These are phyloP conservation scores for Bombylius major DNA, from an alignment of 2,888 invertebrate genomes.

Conservation along the genomic window DNA sequence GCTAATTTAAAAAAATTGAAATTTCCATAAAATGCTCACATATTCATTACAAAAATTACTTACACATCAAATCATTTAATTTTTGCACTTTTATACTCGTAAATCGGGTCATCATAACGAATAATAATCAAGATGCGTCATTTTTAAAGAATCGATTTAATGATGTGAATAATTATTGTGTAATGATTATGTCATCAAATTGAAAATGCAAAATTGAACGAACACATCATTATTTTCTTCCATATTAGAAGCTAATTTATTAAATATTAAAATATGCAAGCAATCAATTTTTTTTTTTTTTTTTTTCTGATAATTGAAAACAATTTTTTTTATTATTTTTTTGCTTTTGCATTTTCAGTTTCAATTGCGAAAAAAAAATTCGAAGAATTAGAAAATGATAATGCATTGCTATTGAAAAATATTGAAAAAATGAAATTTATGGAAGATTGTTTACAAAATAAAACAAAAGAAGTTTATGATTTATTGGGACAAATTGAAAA, in stretches of 20 bases:
- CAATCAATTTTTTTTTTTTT: not conserved
- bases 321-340: no score
- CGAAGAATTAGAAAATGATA: constrained; percentile 8
- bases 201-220: no score
- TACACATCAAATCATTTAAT: no score
- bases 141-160: no score
- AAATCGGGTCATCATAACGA: no score
- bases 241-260: no score
- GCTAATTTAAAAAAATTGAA: not conserved
- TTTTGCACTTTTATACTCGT: not conserved
- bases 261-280: no score
- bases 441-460: constrained; percentile 11
- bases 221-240: no score
- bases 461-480: constrained; percentile 7
- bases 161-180: no score
- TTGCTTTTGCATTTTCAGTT: not conserved
- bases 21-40: not conserved
- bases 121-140: no score
- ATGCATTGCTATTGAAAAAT: constrained; percentile 7
- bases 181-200: no score
- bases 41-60: not conserved
- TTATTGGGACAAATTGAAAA: constrained; percentile 9
- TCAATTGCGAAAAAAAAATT: constrained; percentile 5
- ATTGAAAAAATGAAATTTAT: constrained; percentile 12
- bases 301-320: not conserved